Percentiles rank a stretch among this genome's conserved stretches.
Conservation (phyloP, 2,888 invertebrate species). For the Selenia dentaria region DNA sequence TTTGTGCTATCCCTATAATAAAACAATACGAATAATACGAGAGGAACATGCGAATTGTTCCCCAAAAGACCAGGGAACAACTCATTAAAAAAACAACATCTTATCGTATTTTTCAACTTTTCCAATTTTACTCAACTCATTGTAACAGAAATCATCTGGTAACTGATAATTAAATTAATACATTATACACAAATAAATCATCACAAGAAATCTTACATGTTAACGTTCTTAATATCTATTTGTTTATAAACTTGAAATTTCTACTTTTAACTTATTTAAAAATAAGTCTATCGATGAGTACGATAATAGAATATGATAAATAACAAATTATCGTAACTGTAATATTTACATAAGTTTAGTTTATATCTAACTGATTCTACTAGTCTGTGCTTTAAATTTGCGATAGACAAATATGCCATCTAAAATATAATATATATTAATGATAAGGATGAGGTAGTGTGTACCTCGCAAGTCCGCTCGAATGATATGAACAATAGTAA, state of each 20-base stretch:
- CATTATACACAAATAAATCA: conserved; percentile 74
- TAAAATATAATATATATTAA: conserved; percentile 58
- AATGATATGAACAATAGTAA: conserved; percentile 27
- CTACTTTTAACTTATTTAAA: conserved; percentile 76
- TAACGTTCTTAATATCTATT: conserved; percentile 60
- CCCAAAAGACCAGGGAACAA: conserved; percentile 61
- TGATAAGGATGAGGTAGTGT: conserved; percentile 30
- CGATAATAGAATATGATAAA: conserved; percentile 79
- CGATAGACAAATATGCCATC: conserved; percentile 66
- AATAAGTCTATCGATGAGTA: conserved; percentile 77
- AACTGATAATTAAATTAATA: conserved; percentile 79
- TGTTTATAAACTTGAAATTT: conserved; percentile 71
- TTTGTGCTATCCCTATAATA: conserved; percentile 67
- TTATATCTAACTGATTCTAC: conserved; percentile 69
- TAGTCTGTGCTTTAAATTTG: conserved; percentile 72
- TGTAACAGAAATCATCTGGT: conserved; percentile 78
- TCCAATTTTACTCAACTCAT: conserved; percentile 79
- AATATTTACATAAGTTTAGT: conserved; percentile 75
- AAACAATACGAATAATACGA: conserved; percentile 52
- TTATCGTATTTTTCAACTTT: conserved; percentile 67
- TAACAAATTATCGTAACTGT: conserved; percentile 76
- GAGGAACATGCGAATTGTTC: conserved; percentile 35
- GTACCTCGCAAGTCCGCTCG: conserved; percentile 22
- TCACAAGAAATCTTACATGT: conserved; percentile 68
- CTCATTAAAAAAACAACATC: conserved; percentile 74